Evolutionary conservation across 2,113 vertebrate genomes (phyloP).

Genomic region (Perca schrenkii): DNA sequence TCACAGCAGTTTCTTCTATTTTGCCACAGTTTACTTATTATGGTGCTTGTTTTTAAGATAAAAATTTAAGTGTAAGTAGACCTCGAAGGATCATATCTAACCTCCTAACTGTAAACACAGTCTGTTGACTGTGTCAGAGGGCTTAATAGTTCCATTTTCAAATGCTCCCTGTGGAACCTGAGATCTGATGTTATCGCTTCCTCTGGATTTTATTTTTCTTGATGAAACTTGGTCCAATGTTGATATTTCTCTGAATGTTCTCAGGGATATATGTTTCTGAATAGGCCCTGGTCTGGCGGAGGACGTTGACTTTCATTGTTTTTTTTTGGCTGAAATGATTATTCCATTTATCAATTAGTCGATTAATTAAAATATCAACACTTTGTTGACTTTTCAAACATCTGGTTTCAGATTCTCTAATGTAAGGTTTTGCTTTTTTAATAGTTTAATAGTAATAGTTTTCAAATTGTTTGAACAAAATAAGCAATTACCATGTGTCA

Average conservation of each 20-base stretch:
- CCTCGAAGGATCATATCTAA: slow-evolving; percentile 49
- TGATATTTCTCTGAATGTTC: slow-evolving; percentile 26
- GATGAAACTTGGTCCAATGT: slow-evolving; percentile 11
- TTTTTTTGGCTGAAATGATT: not conserved
- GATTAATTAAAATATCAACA: not conserved
- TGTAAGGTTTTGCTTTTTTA: not conserved
- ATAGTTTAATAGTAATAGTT: not conserved
- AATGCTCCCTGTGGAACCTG: slow-evolving; percentile 40
- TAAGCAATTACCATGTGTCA: not conserved
- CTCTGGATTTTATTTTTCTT: slow-evolving; percentile 50
- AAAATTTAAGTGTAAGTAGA: slow-evolving; percentile 20
- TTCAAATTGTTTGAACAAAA: not conserved
- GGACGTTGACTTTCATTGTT: not conserved
- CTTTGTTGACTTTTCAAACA: not conserved
- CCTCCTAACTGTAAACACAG: slow-evolving; percentile 56
- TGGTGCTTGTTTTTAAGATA: slow-evolving; percentile 24
- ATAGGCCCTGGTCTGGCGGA: not conserved
- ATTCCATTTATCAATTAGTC: not conserved
- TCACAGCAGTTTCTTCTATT: slow-evolving; percentile 4
- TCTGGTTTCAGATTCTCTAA: not conserved
- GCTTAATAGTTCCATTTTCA: slow-evolving; percentile 47
- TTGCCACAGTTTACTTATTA: not conserved
- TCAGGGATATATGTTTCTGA: slow-evolving; percentile 2
- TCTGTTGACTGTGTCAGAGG: slow-evolving; percentile 62
- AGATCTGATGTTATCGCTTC: slow-evolving; percentile 49